These are phyloP conservation scores for Pampusana beccarii DNA, from an alignment of 2,113 vertebrate species.

Conservation along the genomic window DNA sequence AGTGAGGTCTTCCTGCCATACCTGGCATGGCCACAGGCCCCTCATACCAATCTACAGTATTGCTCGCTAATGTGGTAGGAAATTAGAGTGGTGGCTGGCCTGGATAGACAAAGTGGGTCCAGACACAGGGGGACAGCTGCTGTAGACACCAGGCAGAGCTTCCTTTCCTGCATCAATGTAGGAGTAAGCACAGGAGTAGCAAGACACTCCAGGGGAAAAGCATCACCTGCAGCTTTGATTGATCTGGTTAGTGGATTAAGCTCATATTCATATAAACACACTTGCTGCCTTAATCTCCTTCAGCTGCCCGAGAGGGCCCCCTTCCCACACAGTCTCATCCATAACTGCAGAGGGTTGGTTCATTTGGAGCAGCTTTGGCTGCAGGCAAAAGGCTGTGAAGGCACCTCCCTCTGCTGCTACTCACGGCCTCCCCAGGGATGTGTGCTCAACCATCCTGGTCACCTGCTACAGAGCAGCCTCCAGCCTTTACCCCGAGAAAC, in stretches of 20 bases:
- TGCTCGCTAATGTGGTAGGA: neutral
- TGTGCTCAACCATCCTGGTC: neutral
- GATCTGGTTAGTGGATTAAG: constrained; percentile 48
- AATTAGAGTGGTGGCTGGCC: neutral
- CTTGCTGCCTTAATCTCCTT: constrained; percentile 15
- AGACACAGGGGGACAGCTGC: neutral
- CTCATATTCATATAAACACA: neutral
- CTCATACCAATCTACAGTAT: neutral
- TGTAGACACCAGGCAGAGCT: neutral
- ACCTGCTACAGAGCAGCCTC: neutral
- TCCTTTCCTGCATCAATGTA: neutral
- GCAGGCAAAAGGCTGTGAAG: neutral
- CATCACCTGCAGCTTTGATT: constrained; percentile 33
- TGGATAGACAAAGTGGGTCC: neutral
- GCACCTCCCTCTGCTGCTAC: neutral
- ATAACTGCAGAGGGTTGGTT: neutral
- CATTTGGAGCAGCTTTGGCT: neutral
- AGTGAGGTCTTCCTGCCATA: neutral
- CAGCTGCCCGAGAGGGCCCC: neutral
- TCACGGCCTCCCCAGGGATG: neutral
- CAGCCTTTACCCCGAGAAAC: neutral
- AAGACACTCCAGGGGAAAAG: neutral
- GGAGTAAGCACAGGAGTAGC: neutral
- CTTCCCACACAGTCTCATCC: neutral
- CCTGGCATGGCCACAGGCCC: neutral